Evolutionary conservation across 2,888 invertebrate genomes (phyloP).

Genomic region (Saturnia japonica): DNA sequence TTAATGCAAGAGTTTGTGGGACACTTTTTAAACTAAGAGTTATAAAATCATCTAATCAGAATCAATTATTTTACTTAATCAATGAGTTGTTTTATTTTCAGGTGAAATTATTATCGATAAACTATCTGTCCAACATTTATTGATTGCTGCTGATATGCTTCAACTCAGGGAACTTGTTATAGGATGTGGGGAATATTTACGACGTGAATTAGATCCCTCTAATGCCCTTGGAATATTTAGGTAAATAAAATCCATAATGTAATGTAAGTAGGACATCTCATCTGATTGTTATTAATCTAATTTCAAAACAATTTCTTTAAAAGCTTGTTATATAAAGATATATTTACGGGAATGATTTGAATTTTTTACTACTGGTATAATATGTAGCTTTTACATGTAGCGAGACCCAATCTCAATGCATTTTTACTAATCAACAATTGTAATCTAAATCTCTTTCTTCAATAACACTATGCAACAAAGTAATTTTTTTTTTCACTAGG

Average conservation of each 20-base stretch:
- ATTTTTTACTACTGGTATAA: neutral
- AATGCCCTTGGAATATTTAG: slow-evolving; percentile 95
- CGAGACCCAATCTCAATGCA: neutral
- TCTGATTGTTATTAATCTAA: neutral
- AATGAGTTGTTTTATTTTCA: slow-evolving; percentile 37
- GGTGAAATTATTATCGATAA: slow-evolving; percentile 87
- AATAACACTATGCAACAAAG: no score
- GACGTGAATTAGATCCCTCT: slow-evolving; percentile 91
- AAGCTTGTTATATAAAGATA: neutral
- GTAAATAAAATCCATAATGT: slow-evolving; percentile 51
- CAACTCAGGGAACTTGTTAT: slow-evolving; percentile 90
- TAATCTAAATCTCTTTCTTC: neutral
- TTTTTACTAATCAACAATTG: neutral
- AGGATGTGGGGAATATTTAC: slow-evolving; percentile 92
- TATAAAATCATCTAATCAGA: neutral
- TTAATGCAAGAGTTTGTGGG: no score
- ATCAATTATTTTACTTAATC: neutral
- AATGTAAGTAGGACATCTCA: neutral
- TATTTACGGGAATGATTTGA: neutral
- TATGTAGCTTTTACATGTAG: no score
- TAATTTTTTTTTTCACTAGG: no score
- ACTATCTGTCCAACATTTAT: slow-evolving; percentile 93
- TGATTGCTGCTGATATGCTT: slow-evolving; percentile 95
- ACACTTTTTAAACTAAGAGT: no score
- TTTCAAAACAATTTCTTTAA: neutral